These are phyloP conservation scores for Sarcophaga caerulescens DNA, from an alignment of 2,888 invertebrate genomes.

Conservation along the genomic window DNA sequence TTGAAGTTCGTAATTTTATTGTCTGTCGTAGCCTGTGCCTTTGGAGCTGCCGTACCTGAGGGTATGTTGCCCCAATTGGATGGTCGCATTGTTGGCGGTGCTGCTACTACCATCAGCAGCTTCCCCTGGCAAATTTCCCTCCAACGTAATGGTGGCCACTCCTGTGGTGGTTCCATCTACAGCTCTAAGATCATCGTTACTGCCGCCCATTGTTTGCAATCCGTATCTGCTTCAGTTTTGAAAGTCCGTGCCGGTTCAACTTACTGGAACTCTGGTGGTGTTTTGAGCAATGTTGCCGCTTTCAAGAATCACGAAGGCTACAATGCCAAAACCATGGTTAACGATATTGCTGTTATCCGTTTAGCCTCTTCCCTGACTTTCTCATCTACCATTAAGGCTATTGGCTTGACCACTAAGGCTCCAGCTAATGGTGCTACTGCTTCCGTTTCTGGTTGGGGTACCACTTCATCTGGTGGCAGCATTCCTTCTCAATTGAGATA, in stretches of 20 bases:
- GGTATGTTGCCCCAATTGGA: slow-evolving; percentile 74
- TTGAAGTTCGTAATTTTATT: slow-evolving; percentile 69
- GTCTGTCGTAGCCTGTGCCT: slow-evolving; percentile 69
- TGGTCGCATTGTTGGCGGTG: slow-evolving; percentile 78
- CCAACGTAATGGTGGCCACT: slow-evolving; percentile 80
- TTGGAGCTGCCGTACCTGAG: slow-evolving; percentile 72
- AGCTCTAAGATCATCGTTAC: slow-evolving; percentile 82
- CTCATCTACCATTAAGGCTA: slow-evolving; percentile 78
- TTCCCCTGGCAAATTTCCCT: slow-evolving; percentile 77
- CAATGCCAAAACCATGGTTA: slow-evolving; percentile 81
- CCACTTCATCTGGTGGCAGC: slow-evolving; percentile 72
- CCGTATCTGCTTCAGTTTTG: slow-evolving; percentile 39
- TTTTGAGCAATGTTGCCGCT: slow-evolving; percentile 73
- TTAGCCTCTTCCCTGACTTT: slow-evolving; percentile 81
- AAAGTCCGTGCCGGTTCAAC: slow-evolving; percentile 72
- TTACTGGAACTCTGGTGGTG: slow-evolving; percentile 76
- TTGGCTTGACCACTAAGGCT: slow-evolving; percentile 78
- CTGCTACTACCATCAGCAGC: slow-evolving; percentile 69
- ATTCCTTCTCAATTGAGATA: slow-evolving; percentile 78
- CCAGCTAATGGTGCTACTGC: slow-evolving; percentile 68
- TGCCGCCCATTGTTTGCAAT: slow-evolving; percentile 84
- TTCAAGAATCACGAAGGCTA: slow-evolving; percentile 81
- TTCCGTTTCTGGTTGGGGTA: slow-evolving; percentile 71
- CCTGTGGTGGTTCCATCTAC: slow-evolving; percentile 83
- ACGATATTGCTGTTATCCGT: slow-evolving; percentile 83